phyloP scores from a whole-genome alignment of 2,797 vertebrate species.

The Mormyrops attenuatus region DNA sequence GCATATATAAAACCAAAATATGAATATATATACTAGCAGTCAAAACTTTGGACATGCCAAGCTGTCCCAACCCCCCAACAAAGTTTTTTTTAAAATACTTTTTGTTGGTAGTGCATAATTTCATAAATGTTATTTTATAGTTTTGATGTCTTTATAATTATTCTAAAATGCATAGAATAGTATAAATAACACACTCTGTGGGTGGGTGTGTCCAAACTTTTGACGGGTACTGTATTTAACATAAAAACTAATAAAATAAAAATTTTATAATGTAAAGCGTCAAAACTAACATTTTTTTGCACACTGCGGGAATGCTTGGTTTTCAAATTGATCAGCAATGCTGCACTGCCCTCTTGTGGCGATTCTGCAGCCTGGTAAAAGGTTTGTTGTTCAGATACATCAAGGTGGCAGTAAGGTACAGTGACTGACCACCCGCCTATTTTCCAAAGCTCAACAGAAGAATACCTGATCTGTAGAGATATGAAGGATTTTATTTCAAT shows the following conservation, averaged over 20 bases:
- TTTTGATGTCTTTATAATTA: too few relatives aligned
- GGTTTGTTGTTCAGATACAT: not conserved
- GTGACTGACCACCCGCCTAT: not conserved
- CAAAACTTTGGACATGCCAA: not conserved
- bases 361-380: not conserved
- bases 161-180: not conserved
- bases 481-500: not conserved
- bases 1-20: not conserved
- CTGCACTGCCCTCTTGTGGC: conserved; percentile 17
- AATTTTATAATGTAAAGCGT: not conserved
- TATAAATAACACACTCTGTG: not conserved
- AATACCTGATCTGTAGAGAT: not conserved
- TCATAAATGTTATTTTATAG: not conserved
- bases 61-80: not conserved
- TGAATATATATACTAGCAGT: not conserved
- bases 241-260: not conserved
- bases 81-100: not conserved
- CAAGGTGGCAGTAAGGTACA: not conserved
- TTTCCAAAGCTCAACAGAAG: not conserved
- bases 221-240: not conserved
- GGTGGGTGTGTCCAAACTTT: not conserved
- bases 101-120: not conserved
- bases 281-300: not conserved
- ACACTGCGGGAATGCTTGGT: not conserved
- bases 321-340: not conserved